Percentiles rank a stretch among this genome's conserved stretches.
phyloP scores from a whole-genome alignment of 2,888 invertebrate species.

The Phymatocera aterrima region DNA sequence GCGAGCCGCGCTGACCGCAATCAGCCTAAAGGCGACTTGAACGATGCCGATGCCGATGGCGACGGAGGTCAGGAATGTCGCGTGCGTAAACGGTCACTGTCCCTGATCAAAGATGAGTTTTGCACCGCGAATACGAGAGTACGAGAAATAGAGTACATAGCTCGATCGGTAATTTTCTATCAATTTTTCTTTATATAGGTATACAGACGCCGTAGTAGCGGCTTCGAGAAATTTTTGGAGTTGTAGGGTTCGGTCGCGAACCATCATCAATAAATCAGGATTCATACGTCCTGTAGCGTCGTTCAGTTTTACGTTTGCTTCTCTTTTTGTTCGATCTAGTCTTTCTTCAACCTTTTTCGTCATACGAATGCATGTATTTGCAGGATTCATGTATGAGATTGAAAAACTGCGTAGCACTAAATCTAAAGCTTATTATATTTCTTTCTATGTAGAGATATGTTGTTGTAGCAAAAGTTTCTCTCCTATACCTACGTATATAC shows the following conservation, averaged over 20 bases:
- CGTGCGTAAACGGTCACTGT: slow-evolving; percentile 39
- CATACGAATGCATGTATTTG: too few species aligned
- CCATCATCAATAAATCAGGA: slow-evolving; percentile 20
- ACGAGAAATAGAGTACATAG: background rate
- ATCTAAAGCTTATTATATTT: background rate
- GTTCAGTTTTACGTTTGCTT: background rate
- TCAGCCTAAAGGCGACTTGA: slow-evolving; percentile 43
- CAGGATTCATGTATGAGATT: too few species aligned
- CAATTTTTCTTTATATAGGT: background rate
- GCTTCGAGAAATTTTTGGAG: background rate
- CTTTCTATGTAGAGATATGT: background rate
- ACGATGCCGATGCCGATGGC: slow-evolving; percentile 44
- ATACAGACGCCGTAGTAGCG: background rate
- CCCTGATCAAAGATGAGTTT: slow-evolving; percentile 32
- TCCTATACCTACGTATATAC: background rate
- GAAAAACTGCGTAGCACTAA: too few species aligned
- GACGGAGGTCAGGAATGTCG: slow-evolving; percentile 45
- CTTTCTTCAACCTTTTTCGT: too few species aligned
- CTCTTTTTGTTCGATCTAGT: background rate
- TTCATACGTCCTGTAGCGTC: background rate
- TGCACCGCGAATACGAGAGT: background rate
- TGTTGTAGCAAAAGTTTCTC: background rate
- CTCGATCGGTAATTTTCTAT: background rate
- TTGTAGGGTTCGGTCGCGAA: too few species aligned
- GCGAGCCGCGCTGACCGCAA: slow-evolving; percentile 46